Evolutionary conservation across 2,113 vertebrate genomes (phyloP).

Genomic region (Rattus norvegicus): GRCr8 NC_086020.1:32921001-32921500

Average conservation of each 20-base stretch:
- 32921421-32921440: not conserved
- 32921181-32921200: constrained; percentile 47
- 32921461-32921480: not conserved
- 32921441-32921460: not conserved
- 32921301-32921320: not conserved
- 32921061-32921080: constrained; percentile 19
- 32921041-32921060: not conserved
- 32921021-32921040: not conserved
- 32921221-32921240: constrained; percentile 35
- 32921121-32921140: constrained; percentile 4
- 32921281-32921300: not conserved
- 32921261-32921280: not conserved
- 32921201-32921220: constrained; percentile 37
- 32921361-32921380: not conserved
- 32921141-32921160: not conserved
- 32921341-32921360: too few relatives aligned
- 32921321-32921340: not conserved
- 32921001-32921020: not conserved
- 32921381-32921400: not conserved
- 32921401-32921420: not conserved
- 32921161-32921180: not conserved
- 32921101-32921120: constrained; percentile 19
- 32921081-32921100: not conserved
- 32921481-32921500: not conserved
- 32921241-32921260: constrained; percentile 20